These are phyloP conservation scores for Actinernus sp. DNA, from an alignment of 92 coral and sea anemone species.

Conservation along the genomic window DNA sequence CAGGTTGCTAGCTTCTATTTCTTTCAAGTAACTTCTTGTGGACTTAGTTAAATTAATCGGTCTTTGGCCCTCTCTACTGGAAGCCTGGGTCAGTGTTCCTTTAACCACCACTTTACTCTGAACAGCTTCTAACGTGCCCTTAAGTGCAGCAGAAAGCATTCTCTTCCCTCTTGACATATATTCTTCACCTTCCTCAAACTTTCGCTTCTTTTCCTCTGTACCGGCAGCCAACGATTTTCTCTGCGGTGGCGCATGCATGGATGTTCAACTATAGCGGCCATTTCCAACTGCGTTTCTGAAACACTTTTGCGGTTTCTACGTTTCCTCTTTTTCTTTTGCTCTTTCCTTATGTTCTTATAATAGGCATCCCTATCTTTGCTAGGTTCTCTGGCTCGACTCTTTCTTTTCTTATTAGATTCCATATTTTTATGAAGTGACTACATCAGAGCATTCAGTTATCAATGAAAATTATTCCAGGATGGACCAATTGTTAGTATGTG, in stretches of 20 bases:
- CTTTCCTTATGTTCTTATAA: constrained; percentile 7
- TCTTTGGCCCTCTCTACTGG: background rate
- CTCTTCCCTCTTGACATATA: constrained; percentile 27
- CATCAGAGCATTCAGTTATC: too few species aligned
- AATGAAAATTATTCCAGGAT: too few species aligned
- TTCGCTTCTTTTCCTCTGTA: constrained; percentile 2
- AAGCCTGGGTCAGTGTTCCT: background rate
- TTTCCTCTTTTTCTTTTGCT: constrained; percentile 2
- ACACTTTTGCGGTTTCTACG: too few species aligned
- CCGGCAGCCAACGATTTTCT: too few species aligned
- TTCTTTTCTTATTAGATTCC: constrained; percentile 6
- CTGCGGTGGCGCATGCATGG: background rate
- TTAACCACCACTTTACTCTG: background rate
- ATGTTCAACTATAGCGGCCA: background rate
- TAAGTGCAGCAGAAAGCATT: constrained; percentile 18
- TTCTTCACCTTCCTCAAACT: constrained; percentile 7
- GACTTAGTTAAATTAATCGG: background rate
- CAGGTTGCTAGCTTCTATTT: constrained; percentile 10
- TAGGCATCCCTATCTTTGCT: background rate
- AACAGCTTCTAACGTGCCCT: background rate
- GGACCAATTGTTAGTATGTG: too few species aligned
- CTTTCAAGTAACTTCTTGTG: too few species aligned
- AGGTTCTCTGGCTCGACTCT: background rate
- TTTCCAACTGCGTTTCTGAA: constrained; percentile 1
- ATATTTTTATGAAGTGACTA: too few species aligned